Evolutionary conservation across 1,140 invertebrate species (phyloP), one percentile per base, ranked within the genome.

Genomic region (Nebria ingens): DNA sequence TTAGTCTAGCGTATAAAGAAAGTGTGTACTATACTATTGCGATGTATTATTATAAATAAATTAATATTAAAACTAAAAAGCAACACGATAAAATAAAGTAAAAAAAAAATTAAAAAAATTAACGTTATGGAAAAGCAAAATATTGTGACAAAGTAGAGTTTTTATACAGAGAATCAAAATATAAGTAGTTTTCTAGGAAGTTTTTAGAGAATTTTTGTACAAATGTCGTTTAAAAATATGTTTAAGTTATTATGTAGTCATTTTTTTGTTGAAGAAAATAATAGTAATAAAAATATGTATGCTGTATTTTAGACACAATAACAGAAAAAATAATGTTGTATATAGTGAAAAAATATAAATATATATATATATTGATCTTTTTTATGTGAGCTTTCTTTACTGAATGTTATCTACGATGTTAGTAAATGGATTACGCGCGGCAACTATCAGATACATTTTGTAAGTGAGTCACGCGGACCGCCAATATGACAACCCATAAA

Each of bases 301-400:
- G 40, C 40, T 45, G 40, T 45, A 45, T 45, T 45, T 45, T 45
- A 45, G 40, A 45, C 40, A 45, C 40, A 9, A 4, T 45, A 17
- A n/a, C n/a, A n/a, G n/a, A n/a, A n/a, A n/a, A n/a, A n/a, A n/a
- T 12, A 45, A 45, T 17, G 40, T 12, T 45, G 40, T 45, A 45
- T 45, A 45, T 45, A 45, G 40, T 45, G 40, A 45, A 45, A 45
- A 45, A n/a, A n/a, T n/a, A n/a, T n/a, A n/a, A n/a, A n/a, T n/a
- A n/a, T n/a, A 45, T 11, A 45, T 45, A 45, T 45, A 45, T 45
- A 45, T 45, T 45, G 40, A 45, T 45, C 40, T 45, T 45, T 45
- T 45, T 45, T 45, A 45, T 45, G 25, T 34, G 25, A 34, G 25
- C 25, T 34, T 34, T 34, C 25, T 34, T 34, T 34, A 34, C 25